A percentile compares a stretch with the other conserved stretches of the same genome.
Evolutionary conservation across 2,888 invertebrate species (phyloP).

Genomic region (Opisthograptis luteolata): DNA sequence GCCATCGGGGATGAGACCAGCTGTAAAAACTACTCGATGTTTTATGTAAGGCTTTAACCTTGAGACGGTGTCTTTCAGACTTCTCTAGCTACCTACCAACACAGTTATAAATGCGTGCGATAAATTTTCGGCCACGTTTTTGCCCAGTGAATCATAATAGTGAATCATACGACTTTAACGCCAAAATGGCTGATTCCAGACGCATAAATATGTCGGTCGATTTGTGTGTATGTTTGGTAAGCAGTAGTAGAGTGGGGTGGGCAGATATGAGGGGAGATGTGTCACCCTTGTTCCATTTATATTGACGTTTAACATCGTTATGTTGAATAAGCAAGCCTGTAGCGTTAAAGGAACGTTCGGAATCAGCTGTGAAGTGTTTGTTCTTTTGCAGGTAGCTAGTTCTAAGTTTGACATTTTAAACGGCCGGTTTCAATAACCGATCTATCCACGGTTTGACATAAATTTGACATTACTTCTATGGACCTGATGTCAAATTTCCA

Average conservation of each 20-base stretch:
- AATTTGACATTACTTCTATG: too few relatives aligned
- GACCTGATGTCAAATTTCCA: too few relatives aligned
- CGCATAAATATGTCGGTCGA: constrained; percentile 19
- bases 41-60: constrained; percentile 8
- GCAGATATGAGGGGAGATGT: neutral
- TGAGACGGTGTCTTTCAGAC: constrained; percentile 14
- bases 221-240: neutral
- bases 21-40: neutral
- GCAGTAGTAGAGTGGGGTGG: constrained; percentile 2
- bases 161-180: too few relatives aligned
- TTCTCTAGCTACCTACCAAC: neutral
- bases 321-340: neutral
- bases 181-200: constrained; percentile 15
- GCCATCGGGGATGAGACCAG: too few relatives aligned
- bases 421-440: too few relatives aligned
- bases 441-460: too few relatives aligned
- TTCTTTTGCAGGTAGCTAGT: too few relatives aligned
- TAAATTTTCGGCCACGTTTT: constrained; percentile 13
- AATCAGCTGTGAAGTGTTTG: neutral
- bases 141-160: constrained; percentile 16
- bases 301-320: too few relatives aligned
- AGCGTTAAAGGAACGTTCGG: neutral
- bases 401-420: too few relatives aligned
- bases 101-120: constrained; percentile 10
- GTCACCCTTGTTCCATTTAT: constrained; percentile 4